These are phyloP conservation scores for Anneissia japonica DNA, from an alignment of 35 echinoderm and acorn worm species.

Conservation along the genomic window DNA sequence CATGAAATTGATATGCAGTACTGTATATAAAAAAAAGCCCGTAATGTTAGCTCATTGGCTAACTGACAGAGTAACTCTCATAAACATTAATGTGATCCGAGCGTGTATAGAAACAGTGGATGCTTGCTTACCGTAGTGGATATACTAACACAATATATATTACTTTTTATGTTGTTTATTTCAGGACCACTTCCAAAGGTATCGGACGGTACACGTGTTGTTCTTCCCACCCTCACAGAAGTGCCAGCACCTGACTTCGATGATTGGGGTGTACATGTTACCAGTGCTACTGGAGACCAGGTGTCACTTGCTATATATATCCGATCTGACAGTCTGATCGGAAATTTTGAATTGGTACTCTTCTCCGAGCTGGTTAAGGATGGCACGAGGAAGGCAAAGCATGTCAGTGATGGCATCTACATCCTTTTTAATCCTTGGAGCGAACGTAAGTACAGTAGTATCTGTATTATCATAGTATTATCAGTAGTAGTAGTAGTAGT, in stretches of 20 bases:
- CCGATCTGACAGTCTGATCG: slow-evolving; percentile 58
- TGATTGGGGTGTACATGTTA: slow-evolving; percentile 59
- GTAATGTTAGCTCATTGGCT: too few relatives aligned
- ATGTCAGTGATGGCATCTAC: slow-evolving; percentile 46
- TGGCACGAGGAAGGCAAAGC: slow-evolving; percentile 53
- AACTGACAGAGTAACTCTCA: too few relatives aligned
- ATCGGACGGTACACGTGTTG: slow-evolving; percentile 49
- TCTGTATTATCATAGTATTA: too few relatives aligned
- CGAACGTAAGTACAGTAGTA: slow-evolving; percentile 34
- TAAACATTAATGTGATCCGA: too few relatives aligned
- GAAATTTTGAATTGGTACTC: slow-evolving; percentile 58
- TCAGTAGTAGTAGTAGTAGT: too few relatives aligned
- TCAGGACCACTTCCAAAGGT: slow-evolving; percentile 48
- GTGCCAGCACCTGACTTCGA: slow-evolving; percentile 11
- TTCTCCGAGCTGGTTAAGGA: slow-evolving; percentile 15
- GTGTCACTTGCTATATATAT: slow-evolving; percentile 42
- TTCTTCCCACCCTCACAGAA: slow-evolving; percentile 5
- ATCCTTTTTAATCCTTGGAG: slow-evolving; percentile 95
- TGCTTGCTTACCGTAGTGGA: too few relatives aligned
- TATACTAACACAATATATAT: too few relatives aligned
- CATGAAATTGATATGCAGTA: too few relatives aligned
- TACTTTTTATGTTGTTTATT: too few relatives aligned
- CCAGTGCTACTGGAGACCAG: slow-evolving; percentile 42
- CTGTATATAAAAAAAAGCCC: too few relatives aligned
- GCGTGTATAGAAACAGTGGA: too few relatives aligned